Evolutionary conservation across 1,140 invertebrate genomes (phyloP), one percentile per base, ranked within the genome.

Genomic region (Drosophila pallidifrons): DNA sequence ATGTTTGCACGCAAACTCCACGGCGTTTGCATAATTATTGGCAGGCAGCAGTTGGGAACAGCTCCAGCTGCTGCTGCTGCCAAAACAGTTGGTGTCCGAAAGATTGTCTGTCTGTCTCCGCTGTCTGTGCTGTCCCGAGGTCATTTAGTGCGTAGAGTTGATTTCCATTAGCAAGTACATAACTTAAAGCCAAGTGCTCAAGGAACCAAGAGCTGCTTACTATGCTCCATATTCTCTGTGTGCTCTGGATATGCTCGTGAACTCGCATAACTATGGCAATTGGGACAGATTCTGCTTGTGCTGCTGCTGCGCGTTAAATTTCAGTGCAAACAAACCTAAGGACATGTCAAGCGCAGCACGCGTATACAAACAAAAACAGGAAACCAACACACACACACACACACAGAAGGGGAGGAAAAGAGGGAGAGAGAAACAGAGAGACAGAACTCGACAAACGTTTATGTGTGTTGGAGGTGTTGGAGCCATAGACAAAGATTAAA

Each of bases 401-500:
- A 71, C 38, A 75, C 38, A 57, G 3, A 64, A 11, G 8, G 7
- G 35, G 10, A 8, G 7, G 2, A 2, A 38, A 8, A 38, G 6
- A 32, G 30, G 5, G 30, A 32, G 32, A 32, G 32, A 0, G 32
- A 7, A 1, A 15, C 15, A 15, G 32, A 32, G 32, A 8, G 32
- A 32, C 43, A 49, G 47, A 52, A 60, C 38, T 75, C 60, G 25
- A 64, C 38, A 68, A 73, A 67, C 60, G 70, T 69, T 66, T 71
- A 76, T 76, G 58, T 76, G 57, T 76, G 74, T 76, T 72, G 76
- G 68, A 83, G 77, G 85, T 88, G 83, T 78, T 78, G 85, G 85
- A 75, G 83, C 70, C 83, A 88, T 88, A 88, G 83, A 88, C 83
- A 89, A 89, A 85, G 85, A 88, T 88, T 88, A 89, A 88, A 88